Conservation (phyloP, 1,140 invertebrate genomes). For the Agrilus planipennis region DNA sequence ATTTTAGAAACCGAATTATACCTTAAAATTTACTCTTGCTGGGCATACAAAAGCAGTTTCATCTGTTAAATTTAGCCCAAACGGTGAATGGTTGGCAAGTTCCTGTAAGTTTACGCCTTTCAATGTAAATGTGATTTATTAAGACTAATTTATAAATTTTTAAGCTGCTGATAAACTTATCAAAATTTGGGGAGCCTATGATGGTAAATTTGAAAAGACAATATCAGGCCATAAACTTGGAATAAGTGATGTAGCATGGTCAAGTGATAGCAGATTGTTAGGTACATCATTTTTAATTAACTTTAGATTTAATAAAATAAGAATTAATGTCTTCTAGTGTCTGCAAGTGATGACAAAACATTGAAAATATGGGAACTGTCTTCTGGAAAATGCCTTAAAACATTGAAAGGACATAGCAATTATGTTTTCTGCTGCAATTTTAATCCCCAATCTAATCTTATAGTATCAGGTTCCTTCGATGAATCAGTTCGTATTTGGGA, state of each 20-base stretch:
- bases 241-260: slow-evolving; percentile 98
- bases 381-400: slow-evolving; percentile 96
- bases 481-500: slow-evolving; percentile 99
- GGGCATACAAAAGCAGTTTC: slow-evolving; percentile 99
- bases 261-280: slow-evolving; percentile 85
- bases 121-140: too few species aligned
- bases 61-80: slow-evolving; percentile 98
- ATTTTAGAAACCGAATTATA: slow-evolving; percentile 92
- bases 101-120: slow-evolving; percentile 94
- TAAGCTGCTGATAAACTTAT: slow-evolving; percentile 91
- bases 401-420: slow-evolving; percentile 97
- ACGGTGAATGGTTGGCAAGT: slow-evolving; percentile 97
- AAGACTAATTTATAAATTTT: too few species aligned
- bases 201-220: slow-evolving; percentile 99
- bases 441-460: slow-evolving; percentile 98
- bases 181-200: slow-evolving; percentile 98
- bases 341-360: slow-evolving; percentile 98
- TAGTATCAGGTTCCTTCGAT: slow-evolving; percentile 99
- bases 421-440: slow-evolving; percentile 99
- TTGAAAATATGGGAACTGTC: slow-evolving; percentile 97
- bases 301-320: not conserved
- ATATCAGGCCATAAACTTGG: slow-evolving; percentile 97
- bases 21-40: slow-evolving; percentile 89
- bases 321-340: slow-evolving; percentile 42
- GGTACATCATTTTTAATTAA: slow-evolving; percentile 9